Conservation (phyloP, 1,140 invertebrate species). For the Dermatophagoides farinae region DNA sequence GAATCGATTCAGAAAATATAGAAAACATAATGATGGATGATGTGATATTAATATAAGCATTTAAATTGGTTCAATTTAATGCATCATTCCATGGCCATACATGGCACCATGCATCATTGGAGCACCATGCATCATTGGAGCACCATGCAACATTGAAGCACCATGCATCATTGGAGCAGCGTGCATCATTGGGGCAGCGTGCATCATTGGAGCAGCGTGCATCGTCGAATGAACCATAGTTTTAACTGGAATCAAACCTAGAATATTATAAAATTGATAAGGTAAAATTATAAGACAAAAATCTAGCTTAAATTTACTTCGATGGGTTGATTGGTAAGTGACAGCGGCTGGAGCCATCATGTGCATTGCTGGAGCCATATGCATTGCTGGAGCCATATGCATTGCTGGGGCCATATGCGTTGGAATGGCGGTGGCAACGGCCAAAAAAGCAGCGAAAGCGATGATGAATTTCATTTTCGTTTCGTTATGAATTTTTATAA, state of each 20-base stretch:
- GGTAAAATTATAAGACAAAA: too few relatives aligned
- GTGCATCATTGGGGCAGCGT: constrained; percentile 3
- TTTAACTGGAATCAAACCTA: constrained; percentile 4
- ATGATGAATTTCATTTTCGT: constrained; percentile 1
- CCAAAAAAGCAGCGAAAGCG: constrained; percentile 4
- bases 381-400: neutral
- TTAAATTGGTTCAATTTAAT: neutral
- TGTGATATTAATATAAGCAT: neutral
- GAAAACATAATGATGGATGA: too few relatives aligned
- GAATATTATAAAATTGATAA: too few relatives aligned
- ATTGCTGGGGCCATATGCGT: neutral
- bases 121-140: neutral
- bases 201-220: neutral
- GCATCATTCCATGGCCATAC: neutral
- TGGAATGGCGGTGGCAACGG: constrained; percentile 6
- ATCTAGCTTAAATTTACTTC: neutral
- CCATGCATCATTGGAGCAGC: neutral
- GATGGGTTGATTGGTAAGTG: constrained; percentile 1
- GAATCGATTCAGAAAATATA: too few relatives aligned
- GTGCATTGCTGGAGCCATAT: neutral
- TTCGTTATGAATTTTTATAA: neutral
- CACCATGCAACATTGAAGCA: neutral
- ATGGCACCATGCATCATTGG: neutral
- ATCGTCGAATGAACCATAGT: neutral
- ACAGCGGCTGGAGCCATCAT: constrained; percentile 6